Evolutionary conservation across 2,888 invertebrate genomes (phyloP).

Genomic region (Meteorus cinctellus): DNA sequence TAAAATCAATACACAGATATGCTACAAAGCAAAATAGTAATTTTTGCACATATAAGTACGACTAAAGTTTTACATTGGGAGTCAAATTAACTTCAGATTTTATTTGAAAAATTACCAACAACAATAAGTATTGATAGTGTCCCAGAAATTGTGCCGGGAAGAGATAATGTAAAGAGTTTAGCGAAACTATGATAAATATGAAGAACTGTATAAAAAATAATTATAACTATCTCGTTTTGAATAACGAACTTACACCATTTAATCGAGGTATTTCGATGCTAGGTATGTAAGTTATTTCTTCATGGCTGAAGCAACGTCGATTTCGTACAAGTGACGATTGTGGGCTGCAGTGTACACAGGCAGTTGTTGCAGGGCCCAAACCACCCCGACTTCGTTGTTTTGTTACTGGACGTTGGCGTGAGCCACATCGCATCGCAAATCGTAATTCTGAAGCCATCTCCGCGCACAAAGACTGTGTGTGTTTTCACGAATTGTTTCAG

Average conservation of each 20-base stretch:
- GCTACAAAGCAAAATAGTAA: not conserved
- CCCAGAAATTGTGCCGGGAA: not conserved
- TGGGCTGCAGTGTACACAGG: conserved; percentile 69
- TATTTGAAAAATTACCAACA: not conserved
- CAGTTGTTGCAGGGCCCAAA: conserved; percentile 58
- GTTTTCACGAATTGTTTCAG: conserved; percentile 20
- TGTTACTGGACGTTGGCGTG: conserved; percentile 86
- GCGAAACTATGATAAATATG: not conserved
- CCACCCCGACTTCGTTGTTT: conserved; percentile 79
- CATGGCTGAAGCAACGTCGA: conserved; percentile 66
- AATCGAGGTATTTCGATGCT: conserved; percentile 71
- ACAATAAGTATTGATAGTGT: not conserved
- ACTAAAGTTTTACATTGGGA: not conserved
- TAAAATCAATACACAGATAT: not conserved
- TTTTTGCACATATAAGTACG: not conserved
- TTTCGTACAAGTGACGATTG: conserved; percentile 64
- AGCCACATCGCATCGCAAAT: conserved; percentile 92
- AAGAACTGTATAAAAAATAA: not conserved
- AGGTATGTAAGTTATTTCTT: conserved; percentile 71
- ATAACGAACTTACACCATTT: conserved; percentile 73
- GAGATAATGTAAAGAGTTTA: not conserved
- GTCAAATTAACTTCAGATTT: not conserved
- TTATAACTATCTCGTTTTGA: conserved; percentile 56
- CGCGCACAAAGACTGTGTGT: conserved; percentile 88
- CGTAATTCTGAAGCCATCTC: conserved; percentile 95